A percentile compares a stretch with the other conserved stretches of the same genome.
These are phyloP conservation scores for Amphiprion clarkii DNA, from an alignment of 2,797 vertebrate genomes.

Conservation along the genomic window DNA sequence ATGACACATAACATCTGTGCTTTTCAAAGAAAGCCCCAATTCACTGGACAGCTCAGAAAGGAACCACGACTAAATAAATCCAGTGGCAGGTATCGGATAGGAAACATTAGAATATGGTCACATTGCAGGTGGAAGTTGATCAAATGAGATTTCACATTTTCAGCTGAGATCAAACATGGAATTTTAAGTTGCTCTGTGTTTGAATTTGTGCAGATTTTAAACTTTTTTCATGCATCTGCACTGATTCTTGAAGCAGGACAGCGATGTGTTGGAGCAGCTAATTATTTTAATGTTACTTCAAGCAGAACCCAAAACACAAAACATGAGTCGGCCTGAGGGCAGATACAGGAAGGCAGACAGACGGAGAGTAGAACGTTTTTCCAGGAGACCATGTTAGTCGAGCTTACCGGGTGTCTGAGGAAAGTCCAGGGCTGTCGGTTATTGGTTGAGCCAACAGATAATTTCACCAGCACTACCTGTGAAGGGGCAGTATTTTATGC, in stretches of 20 bases:
- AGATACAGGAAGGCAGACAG: too few species aligned
- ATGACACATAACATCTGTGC: background rate
- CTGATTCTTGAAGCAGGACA: background rate
- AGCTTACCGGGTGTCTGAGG: too few species aligned
- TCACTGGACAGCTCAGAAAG: background rate
- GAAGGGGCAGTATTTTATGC: too few species aligned
- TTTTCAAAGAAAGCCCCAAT: background rate
- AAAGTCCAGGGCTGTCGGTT: too few species aligned
- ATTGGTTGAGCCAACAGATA: too few species aligned
- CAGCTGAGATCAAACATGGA: background rate
- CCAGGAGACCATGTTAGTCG: too few species aligned
- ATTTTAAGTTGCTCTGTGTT: too few species aligned
- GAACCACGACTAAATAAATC: conserved; percentile 9
- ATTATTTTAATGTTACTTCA: background rate
- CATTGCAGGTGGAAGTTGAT: background rate
- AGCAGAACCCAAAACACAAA: background rate
- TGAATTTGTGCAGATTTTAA: background rate
- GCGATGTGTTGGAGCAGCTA: background rate
- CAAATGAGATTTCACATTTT: background rate
- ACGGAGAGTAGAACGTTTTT: too few species aligned
- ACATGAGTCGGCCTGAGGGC: too few species aligned
- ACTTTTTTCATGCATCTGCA: background rate
- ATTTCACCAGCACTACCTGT: too few species aligned
- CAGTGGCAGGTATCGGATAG: background rate
- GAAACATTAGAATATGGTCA: background rate